These are phyloP conservation scores for Lymantria monacha DNA, from an alignment of 2,888 invertebrate species.

Conservation along the genomic window DNA sequence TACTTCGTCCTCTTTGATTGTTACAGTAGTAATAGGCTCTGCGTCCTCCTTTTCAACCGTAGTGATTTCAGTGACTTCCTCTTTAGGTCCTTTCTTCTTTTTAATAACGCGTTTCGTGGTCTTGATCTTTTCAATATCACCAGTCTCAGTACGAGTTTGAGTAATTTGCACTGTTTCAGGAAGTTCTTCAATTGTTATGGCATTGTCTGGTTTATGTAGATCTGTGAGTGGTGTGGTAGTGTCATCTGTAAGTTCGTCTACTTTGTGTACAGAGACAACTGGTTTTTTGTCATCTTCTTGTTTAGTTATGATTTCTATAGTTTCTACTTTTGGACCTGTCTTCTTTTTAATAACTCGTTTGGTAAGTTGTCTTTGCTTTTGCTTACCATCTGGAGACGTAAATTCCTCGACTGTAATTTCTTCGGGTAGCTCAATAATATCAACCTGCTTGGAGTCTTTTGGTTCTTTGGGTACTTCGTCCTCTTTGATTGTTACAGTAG, in stretches of 20 bases:
- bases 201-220: neutral
- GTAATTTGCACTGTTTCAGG: slow-evolving; percentile 10
- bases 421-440: neutral
- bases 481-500: slow-evolving; percentile 1
- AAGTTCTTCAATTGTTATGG: slow-evolving; percentile 6
- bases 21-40: slow-evolving; percentile 17
- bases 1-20: slow-evolving; percentile 7
- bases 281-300: neutral
- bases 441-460: neutral
- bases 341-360: neutral
- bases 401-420: neutral
- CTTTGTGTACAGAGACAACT: neutral
- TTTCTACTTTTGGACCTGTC: neutral
- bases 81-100: slow-evolving; percentile 35
- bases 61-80: slow-evolving; percentile 27
- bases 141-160: slow-evolving; percentile 8
- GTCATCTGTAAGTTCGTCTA: slow-evolving; percentile 8
- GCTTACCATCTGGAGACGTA: neutral
- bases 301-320: neutral
- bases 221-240: slow-evolving; percentile 4
- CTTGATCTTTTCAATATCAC: slow-evolving; percentile 4
- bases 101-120: slow-evolving; percentile 13
- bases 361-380: neutral
- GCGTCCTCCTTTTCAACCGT: slow-evolving; percentile 31
- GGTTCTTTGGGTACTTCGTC: neutral